phyloP scores from a whole-genome alignment of 1,140 invertebrate species.

The Zophobas atratus region DNA sequence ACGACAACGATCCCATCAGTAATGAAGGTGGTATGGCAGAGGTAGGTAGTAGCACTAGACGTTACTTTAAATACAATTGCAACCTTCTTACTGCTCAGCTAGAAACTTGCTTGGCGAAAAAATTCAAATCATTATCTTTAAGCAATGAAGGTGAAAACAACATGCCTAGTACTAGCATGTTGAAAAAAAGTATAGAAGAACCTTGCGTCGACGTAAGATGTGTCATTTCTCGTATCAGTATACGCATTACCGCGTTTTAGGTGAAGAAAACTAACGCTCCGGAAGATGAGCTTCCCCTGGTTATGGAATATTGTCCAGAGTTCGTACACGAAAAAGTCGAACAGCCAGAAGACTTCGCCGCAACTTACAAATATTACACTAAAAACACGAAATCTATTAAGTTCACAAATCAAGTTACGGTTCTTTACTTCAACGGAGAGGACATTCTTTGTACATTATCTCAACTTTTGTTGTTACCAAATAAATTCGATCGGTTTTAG shows the following conservation, averaged over 20 bases:
- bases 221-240: background rate
- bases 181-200: constrained; percentile 15
- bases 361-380: constrained; percentile 54
- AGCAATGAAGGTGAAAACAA: constrained; percentile 29
- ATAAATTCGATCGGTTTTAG: constrained; percentile 41
- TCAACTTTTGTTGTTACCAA: background rate
- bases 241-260: constrained; percentile 2
- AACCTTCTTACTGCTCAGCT: constrained; percentile 2
- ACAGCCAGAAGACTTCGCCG: constrained; percentile 10
- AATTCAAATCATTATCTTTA: constrained; percentile 18
- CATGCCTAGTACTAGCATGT: constrained; percentile 1
- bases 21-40: background rate
- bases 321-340: background rate
- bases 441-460: constrained; percentile 51
- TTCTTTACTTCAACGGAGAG: constrained; percentile 63
- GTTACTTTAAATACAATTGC: background rate
- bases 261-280: constrained; percentile 1
- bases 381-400: constrained; percentile 62
- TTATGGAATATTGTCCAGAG: constrained; percentile 27
- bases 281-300: constrained; percentile 7
- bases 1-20: background rate
- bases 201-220: background rate
- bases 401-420: constrained; percentile 64
- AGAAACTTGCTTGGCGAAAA: constrained; percentile 18
- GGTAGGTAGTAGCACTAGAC: background rate